phyloP scores from a whole-genome alignment of 2,113 vertebrate species.

The Mionectes macconnelli region DNA sequence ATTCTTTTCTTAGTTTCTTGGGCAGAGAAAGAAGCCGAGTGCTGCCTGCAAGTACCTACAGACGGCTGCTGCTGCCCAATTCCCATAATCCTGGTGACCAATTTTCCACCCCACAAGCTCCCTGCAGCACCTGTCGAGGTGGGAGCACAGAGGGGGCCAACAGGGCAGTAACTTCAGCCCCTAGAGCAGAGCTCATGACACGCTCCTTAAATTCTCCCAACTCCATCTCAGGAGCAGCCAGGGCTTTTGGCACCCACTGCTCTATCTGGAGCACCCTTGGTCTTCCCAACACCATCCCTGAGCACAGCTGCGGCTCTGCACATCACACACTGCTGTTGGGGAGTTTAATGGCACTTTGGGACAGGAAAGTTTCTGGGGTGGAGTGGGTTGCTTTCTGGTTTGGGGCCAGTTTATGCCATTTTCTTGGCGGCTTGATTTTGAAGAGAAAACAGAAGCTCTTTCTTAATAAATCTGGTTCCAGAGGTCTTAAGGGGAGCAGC shows the following conservation, averaged over 20 bases:
- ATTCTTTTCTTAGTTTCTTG: constrained; percentile 24
- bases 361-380: not conserved
- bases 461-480: not conserved
- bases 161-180: not conserved
- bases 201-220: not conserved
- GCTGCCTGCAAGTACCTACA: not conserved
- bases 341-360: not conserved
- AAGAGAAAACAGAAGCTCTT: not conserved
- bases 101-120: not conserved
- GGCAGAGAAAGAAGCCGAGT: not conserved
- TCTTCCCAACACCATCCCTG: not conserved
- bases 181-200: not conserved
- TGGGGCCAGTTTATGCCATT: not conserved
- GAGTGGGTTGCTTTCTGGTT: not conserved
- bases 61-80: not conserved
- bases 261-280: not conserved
- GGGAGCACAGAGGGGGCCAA: not conserved
- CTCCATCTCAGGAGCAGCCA: not conserved
- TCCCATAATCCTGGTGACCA: accelerated
- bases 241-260: not conserved
- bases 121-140: not conserved
- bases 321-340: accelerated
- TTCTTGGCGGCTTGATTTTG: not conserved
- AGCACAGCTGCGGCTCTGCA: not conserved
- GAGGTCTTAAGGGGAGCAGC: not conserved